Evolutionary conservation across 2,797 vertebrate species (phyloP).

Genomic region (Hydrolagus colliei): DNA sequence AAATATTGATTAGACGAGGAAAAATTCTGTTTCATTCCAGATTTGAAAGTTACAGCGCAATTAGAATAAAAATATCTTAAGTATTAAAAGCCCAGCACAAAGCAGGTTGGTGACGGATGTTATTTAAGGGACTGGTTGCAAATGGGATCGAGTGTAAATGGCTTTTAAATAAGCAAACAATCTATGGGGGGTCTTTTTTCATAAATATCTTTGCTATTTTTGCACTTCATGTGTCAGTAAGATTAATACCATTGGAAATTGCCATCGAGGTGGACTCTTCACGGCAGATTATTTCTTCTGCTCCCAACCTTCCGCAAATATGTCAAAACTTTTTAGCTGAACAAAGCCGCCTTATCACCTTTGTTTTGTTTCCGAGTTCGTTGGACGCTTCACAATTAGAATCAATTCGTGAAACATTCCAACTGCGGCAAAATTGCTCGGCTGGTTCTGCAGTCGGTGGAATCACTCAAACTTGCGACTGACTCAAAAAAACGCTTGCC

Average conservation of each 20-base stretch:
- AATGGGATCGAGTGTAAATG: not conserved
- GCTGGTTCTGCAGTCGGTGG: no score
- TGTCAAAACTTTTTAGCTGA: not conserved
- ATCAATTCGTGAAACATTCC: not conserved
- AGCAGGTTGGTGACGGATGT: not conserved
- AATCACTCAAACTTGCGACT: not conserved
- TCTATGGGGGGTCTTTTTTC: not conserved
- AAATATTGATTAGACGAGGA: not conserved
- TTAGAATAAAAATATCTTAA: not conserved
- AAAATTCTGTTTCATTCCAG: not conserved
- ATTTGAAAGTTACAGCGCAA: not conserved
- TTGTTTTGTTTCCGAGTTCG: not conserved
- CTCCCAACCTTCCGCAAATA: not conserved
- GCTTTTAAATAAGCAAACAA: not conserved
- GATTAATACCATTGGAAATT: conserved; percentile 3
- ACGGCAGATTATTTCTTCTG: not conserved
- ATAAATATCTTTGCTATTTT: not conserved
- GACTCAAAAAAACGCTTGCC: not conserved
- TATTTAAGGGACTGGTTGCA: not conserved
- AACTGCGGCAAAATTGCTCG: not conserved
- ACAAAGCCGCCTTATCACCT: not conserved
- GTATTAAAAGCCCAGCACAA: not conserved
- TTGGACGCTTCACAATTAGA: not conserved
- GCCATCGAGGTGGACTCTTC: not conserved
- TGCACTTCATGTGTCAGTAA: not conserved